phyloP scores from a whole-genome alignment of 2,888 invertebrate species.

The Lithophane socia region DNA sequence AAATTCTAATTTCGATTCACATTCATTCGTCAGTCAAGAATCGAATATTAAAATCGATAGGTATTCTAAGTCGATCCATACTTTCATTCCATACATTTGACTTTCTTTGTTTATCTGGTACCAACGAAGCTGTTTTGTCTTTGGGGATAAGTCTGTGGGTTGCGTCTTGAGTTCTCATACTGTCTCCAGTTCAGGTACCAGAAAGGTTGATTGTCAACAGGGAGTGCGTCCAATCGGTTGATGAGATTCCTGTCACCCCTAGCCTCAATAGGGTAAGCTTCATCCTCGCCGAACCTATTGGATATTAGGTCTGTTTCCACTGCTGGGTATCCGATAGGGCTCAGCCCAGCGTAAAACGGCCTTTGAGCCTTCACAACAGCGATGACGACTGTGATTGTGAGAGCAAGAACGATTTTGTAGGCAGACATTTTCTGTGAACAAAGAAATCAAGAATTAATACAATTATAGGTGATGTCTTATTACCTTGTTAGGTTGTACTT shows the following conservation, averaged over 20 bases:
- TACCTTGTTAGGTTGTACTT: conserved; percentile 6
- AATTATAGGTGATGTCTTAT: conserved; percentile 9
- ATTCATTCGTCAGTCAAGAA: conserved; percentile 37
- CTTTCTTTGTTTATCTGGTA: conserved; percentile 37
- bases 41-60: conserved; percentile 22
- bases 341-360: conserved; percentile 91
- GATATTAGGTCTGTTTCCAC: conserved; percentile 79
- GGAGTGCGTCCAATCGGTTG: conserved; percentile 53
- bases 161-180: conserved; percentile 82
- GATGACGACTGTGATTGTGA: conserved; percentile 73
- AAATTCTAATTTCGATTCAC: conserved; percentile 36
- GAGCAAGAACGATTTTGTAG: conserved; percentile 71
- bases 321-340: conserved; percentile 91
- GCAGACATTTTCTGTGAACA: conserved; percentile 75
- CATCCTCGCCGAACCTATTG: conserved; percentile 89
- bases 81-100: conserved; percentile 1
- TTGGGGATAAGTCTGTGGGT: conserved; percentile 78
- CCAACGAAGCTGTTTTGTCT: conserved; percentile 74
- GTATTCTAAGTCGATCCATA: conserved; percentile 29
- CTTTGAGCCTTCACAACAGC: conserved; percentile 89
- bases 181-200: conserved; percentile 64
- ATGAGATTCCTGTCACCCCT: conserved; percentile 59
- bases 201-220: conserved; percentile 56
- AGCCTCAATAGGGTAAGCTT: conserved; percentile 90
- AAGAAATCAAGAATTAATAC: conserved; percentile 51